Conservation (phyloP, 2,797 vertebrate species). For the Thaleichthys pacificus region DNA sequence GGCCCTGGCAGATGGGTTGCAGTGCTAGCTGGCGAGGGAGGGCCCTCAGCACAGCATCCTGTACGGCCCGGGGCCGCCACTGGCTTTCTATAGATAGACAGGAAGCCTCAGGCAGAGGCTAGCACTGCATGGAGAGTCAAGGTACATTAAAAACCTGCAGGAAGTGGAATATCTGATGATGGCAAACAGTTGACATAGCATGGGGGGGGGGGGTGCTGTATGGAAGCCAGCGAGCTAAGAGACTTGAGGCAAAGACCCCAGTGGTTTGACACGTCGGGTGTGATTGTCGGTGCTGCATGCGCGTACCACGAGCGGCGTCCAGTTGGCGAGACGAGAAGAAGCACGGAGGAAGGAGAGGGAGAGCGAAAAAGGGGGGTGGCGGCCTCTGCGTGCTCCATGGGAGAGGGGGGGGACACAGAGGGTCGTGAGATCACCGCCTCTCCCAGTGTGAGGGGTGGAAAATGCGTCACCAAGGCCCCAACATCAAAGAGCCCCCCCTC, state of each 20-base stretch:
- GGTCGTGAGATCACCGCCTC: slow-evolving; percentile 61
- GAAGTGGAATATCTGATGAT: slow-evolving; percentile 12
- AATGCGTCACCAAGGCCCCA: slow-evolving; percentile 54
- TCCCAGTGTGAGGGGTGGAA: slow-evolving; percentile 54
- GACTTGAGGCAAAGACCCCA: slow-evolving; percentile 3
- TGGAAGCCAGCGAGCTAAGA: neutral
- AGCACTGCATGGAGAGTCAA: slow-evolving; percentile 5
- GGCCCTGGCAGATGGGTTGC: slow-evolving; percentile 1
- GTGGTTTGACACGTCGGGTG: neutral
- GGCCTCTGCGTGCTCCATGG: slow-evolving; percentile 18
- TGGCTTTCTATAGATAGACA: slow-evolving; percentile 13
- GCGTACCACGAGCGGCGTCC: neutral
- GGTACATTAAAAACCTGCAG: slow-evolving; percentile 18
- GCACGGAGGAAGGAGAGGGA: neutral
- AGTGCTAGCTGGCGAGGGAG: neutral
- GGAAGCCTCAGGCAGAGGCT: slow-evolving; percentile 9
- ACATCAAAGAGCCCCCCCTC: slow-evolving; percentile 59
- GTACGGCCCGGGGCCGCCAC: neutral
- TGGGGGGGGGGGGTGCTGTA: neutral
- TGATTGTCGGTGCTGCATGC: no score
- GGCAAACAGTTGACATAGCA: slow-evolving; percentile 1
- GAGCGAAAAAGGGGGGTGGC: neutral
- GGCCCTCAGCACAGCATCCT: slow-evolving; percentile 9
- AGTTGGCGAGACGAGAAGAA: neutral
- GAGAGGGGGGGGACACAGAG: slow-evolving; percentile 45